These are phyloP conservation scores for Gambelia wislizenii DNA, from an alignment of 2,797 vertebrate species.

Conservation along the genomic window DNA sequence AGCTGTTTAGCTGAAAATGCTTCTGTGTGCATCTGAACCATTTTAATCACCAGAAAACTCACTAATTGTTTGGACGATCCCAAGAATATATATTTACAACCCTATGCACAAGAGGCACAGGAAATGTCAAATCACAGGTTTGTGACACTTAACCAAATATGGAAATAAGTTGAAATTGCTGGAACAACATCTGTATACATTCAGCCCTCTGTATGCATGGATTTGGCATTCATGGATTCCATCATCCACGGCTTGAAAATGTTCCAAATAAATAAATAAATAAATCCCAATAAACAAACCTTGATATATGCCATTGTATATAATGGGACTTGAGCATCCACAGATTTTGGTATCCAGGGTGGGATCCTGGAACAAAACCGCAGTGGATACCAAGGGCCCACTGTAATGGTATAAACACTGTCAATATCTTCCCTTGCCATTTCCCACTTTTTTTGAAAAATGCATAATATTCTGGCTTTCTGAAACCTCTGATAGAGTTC, in stretches of 20 bases:
- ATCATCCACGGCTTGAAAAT: no score
- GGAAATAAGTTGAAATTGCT: not conserved
- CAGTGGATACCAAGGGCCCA: no score
- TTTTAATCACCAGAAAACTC: not conserved
- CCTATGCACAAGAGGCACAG: not conserved
- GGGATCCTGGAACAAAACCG: no score
- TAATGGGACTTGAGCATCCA: no score
- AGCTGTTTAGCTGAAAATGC: not conserved
- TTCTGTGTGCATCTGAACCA: not conserved
- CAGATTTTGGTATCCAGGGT: no score
- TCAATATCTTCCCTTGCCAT: not conserved
- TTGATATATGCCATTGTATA: no score
- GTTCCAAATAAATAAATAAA: no score
- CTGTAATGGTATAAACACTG: not conserved
- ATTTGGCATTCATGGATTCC: no score
- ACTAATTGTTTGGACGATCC: not conserved
- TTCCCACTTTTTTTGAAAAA: not conserved
- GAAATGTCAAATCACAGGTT: not conserved
- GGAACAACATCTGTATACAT: not conserved
- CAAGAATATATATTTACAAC: not conserved
- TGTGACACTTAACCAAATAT: not conserved
- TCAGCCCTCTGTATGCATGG: no score
- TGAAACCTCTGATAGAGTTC: not conserved
- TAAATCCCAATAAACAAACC: no score
- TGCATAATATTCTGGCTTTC: not conserved